Evolutionary conservation across 2,113 vertebrate species (phyloP).

Genomic region (Pterocles burchelli): DNA sequence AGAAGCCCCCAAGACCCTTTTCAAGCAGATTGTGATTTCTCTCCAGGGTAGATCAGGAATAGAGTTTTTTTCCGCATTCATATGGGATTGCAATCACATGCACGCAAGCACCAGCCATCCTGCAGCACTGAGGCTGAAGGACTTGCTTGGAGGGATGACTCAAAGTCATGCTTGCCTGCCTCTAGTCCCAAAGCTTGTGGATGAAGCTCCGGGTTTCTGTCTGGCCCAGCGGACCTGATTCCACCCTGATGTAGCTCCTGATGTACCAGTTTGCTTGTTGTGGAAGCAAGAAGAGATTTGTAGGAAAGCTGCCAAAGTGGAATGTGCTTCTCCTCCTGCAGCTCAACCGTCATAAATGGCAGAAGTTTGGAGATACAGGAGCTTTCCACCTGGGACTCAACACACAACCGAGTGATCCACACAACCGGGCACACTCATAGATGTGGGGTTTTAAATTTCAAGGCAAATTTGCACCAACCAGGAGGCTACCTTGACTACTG

Average conservation of each 20-base stretch:
- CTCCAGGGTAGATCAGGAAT: neutral
- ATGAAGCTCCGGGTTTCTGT: neutral
- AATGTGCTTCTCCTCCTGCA: neutral
- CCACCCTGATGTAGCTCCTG: neutral
- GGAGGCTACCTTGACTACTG: neutral
- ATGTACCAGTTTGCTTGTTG: fast-evolving
- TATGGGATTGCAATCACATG: fast-evolving
- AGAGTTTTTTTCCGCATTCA: neutral
- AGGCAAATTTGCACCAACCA: neutral
- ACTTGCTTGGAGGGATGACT: neutral
- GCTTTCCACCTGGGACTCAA: neutral
- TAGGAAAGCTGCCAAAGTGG: neutral
- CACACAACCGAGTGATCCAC: neutral
- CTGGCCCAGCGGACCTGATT: neutral
- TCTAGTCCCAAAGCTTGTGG: neutral
- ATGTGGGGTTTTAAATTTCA: neutral
- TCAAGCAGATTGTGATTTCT: neutral
- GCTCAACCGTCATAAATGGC: neutral
- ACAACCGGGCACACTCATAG: neutral
- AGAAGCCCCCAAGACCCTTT: neutral
- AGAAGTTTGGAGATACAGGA: neutral
- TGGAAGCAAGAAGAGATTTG: neutral
- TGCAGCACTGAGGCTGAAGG: neutral
- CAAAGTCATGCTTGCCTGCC: neutral
- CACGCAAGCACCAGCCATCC: fast-evolving